Evolutionary conservation across 2,797 vertebrate species (phyloP).

Genomic region (Sus cebifrons): DNA sequence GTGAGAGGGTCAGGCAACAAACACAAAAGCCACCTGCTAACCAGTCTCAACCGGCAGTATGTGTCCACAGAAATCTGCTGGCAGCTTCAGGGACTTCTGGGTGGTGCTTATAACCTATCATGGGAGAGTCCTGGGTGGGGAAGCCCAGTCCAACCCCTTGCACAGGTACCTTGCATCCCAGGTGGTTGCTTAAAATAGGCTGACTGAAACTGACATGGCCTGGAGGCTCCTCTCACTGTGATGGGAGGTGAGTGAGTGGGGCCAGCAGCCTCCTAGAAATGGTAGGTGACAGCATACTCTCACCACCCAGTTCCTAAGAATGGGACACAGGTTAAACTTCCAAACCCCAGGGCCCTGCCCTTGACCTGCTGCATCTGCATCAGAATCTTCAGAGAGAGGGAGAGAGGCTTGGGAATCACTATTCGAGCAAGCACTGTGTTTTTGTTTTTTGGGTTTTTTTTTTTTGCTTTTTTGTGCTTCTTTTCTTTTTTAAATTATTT

Average conservation of each 20-base stretch:
- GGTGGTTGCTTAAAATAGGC: slow-evolving; percentile 39
- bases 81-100: not conserved
- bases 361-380: too few relatives aligned
- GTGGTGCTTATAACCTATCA: not conserved
- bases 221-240: not conserved
- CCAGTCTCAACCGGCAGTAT: not conserved
- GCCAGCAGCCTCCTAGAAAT: not conserved
- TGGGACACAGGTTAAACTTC: not conserved
- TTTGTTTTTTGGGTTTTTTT: not conserved
- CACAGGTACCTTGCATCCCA: not conserved
- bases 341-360: not conserved
- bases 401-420: not conserved
- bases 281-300: not conserved
- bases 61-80: not conserved
- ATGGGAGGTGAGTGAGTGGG: not conserved
- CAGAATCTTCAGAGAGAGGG: not conserved
- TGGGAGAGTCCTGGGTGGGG: not conserved
- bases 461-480: not conserved
- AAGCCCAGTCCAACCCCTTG: not conserved
- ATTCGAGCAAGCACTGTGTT: not conserved
- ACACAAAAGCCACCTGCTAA: not conserved
- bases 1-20: not conserved
- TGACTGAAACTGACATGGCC: not conserved
- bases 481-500: not conserved
- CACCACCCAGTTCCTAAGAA: not conserved